Conservation (phyloP, 1,140 invertebrate species). For the Neodiprion pinetum region DNA sequence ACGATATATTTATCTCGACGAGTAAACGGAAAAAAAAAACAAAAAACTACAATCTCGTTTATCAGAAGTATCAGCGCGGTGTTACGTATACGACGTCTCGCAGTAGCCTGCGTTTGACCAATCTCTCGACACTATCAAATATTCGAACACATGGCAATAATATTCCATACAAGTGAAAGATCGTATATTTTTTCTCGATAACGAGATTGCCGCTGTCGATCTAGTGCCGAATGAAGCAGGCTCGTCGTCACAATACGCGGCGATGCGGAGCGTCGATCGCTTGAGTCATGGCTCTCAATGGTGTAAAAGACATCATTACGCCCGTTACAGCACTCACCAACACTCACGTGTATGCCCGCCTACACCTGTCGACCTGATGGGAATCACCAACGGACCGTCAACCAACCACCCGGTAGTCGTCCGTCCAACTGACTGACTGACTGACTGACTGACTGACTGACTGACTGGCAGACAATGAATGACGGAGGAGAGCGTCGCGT, state of each 20-base stretch:
- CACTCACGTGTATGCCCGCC: neutral
- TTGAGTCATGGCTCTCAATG: neutral
- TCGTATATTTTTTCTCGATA: too few species aligned
- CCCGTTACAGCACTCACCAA: slow-evolving; percentile 6
- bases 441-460: slow-evolving; percentile 1
- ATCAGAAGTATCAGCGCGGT: neutral
- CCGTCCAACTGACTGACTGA: neutral
- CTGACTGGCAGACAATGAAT: slow-evolving; percentile 7
- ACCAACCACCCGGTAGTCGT: neutral
- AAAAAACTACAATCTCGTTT: too few species aligned
- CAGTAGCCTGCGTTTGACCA: neutral
- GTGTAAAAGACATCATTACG: neutral
- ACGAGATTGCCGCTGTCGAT: too few species aligned
- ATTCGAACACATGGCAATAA: neutral
- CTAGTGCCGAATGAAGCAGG: neutral
- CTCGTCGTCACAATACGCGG: neutral
- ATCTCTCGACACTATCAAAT: neutral
- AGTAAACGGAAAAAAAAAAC: too few species aligned
- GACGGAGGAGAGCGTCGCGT: neutral
- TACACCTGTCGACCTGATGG: neutral
- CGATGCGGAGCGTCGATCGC: neutral
- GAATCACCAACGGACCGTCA: neutral
- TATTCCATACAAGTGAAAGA: neutral
- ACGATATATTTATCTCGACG: too few species aligned
- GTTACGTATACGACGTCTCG: neutral